Conservation (phyloP, 2,113 vertebrate genomes). For the Sinocyclocheilus grahami region DNA sequence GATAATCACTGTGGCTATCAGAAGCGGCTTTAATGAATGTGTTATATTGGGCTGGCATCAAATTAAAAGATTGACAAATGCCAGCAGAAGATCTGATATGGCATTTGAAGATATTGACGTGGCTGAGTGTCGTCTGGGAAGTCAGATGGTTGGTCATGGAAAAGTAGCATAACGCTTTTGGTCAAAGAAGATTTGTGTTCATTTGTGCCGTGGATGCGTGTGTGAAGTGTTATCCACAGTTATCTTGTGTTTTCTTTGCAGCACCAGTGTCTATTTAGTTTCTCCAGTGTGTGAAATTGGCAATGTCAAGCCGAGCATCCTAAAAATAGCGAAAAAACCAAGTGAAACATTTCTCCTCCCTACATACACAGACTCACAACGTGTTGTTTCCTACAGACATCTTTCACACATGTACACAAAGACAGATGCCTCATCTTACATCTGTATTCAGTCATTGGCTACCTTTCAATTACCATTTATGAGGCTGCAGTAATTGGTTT, state of each 20-base stretch:
- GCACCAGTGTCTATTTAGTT: slow-evolving; percentile 8
- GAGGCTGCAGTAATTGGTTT: slow-evolving; percentile 22
- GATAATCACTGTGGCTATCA: slow-evolving; percentile 11
- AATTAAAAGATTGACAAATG: background rate
- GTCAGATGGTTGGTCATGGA: background rate
- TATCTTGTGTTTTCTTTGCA: background rate
- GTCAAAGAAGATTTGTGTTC: slow-evolving; percentile 23
- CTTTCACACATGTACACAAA: slow-evolving; percentile 1
- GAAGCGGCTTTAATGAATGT: slow-evolving; percentile 32
- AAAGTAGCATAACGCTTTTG: slow-evolving; percentile 21
- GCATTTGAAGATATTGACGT: background rate
- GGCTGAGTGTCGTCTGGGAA: background rate
- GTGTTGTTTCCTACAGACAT: background rate
- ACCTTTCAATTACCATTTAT: background rate
- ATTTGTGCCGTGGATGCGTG: background rate
- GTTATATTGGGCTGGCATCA: background rate
- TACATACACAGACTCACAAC: background rate
- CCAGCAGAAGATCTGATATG: background rate
- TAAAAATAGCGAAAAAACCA: slow-evolving; percentile 24
- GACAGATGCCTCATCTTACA: background rate
- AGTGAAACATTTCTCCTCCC: background rate
- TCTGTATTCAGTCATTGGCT: background rate
- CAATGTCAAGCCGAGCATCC: slow-evolving; percentile 24
- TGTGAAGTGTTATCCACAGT: slow-evolving; percentile 20
- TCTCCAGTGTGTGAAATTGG: slow-evolving; percentile 1